These are phyloP conservation scores for Agapornis roseicollis DNA, from an alignment of 2,113 vertebrate species.

Conservation along the genomic window DNA sequence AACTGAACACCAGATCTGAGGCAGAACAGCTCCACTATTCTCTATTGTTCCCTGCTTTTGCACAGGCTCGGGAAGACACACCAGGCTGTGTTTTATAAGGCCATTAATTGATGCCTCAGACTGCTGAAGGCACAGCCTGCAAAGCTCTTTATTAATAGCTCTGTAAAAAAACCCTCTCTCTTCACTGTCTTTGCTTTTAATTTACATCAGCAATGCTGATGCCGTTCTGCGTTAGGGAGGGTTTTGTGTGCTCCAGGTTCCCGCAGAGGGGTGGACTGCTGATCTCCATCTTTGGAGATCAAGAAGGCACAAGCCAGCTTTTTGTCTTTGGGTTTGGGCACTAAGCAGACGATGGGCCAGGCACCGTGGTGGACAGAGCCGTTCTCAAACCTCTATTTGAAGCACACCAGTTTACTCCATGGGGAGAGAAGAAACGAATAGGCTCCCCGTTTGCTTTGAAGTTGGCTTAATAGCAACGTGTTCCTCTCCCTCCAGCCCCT, in stretches of 20 bases:
- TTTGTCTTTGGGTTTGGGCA: background rate
- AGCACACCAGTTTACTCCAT: background rate
- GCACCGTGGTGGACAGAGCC: background rate
- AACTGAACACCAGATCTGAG: background rate
- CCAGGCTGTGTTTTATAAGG: slow-evolving; percentile 20
- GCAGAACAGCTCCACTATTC: background rate
- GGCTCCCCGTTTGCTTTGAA: background rate
- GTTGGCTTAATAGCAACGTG: background rate
- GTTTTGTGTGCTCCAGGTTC: background rate
- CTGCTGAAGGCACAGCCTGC: slow-evolving; percentile 32
- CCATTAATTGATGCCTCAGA: slow-evolving; percentile 34
- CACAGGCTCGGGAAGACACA: background rate
- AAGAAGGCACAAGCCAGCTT: background rate
- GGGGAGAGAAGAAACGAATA: background rate
- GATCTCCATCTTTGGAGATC: background rate
- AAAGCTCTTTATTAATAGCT: slow-evolving; percentile 54
- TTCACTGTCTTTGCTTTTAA: slow-evolving; percentile 26
- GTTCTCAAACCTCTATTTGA: accelerated
- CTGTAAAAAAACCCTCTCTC: background rate
- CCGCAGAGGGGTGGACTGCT: background rate
- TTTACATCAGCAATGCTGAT: slow-evolving; percentile 28
- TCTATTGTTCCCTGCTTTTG: background rate
- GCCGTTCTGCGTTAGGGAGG: background rate
- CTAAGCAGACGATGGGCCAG: background rate
- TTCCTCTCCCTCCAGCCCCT: background rate